Conservation (phyloP, 2,888 invertebrate species). For the Leistus spinibarbis region DNA sequence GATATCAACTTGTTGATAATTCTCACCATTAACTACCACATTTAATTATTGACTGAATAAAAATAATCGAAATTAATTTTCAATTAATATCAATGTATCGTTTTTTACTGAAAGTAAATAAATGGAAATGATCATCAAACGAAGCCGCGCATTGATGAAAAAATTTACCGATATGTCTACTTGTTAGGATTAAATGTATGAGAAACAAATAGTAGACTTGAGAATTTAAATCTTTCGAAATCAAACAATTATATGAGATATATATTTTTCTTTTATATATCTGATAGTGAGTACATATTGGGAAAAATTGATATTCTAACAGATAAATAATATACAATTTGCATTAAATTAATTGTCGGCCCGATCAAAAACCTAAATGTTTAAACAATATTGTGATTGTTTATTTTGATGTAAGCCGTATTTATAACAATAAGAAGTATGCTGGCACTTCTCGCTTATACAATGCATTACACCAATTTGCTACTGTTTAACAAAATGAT, state of each 20-base stretch:
- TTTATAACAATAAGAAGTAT: neutral
- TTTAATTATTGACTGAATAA: neutral
- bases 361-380: too few relatives aligned
- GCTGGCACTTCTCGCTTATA: slow-evolving; percentile 2
- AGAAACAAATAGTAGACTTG: neutral
- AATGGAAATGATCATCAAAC: neutral
- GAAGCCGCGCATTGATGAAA: neutral
- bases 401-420: neutral
- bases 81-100: neutral
- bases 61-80: neutral
- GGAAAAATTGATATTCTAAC: too few relatives aligned
- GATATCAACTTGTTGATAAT: neutral
- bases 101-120: neutral
- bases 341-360: too few relatives aligned
- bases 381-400: neutral
- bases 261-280: too few relatives aligned
- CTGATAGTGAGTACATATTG: too few relatives aligned
- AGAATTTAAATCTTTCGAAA: neutral
- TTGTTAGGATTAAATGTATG: neutral
- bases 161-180: neutral
- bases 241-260: too few relatives aligned
- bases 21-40: neutral
- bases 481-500: slow-evolving; percentile 34
- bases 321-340: too few relatives aligned
- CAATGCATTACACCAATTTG: slow-evolving; percentile 30